Conservation (phyloP, 1,140 invertebrate genomes). For the Lerema accius region DNA sequence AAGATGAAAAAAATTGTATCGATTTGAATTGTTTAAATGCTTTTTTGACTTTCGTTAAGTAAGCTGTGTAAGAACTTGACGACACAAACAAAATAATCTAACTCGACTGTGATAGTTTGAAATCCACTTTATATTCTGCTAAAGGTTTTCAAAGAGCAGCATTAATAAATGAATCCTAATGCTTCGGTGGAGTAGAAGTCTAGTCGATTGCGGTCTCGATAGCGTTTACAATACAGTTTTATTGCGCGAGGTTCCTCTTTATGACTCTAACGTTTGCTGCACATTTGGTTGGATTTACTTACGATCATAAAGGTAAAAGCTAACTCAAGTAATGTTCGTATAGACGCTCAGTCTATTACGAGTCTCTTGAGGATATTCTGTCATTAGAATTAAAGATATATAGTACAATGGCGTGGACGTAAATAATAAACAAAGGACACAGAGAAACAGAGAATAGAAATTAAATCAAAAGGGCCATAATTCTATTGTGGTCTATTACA, state of each 20-base stretch:
- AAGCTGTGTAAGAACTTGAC: too few species aligned
- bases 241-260: background rate
- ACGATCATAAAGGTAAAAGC: background rate
- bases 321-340: background rate
- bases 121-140: background rate
- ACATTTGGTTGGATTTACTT: background rate
- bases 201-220: background rate
- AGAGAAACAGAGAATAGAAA: too few species aligned
- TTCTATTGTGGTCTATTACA: too few species aligned
- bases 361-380: background rate
- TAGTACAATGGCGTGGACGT: too few species aligned
- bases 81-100: too few species aligned
- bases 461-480: too few species aligned
- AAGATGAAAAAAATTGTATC: too few species aligned
- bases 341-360: background rate
- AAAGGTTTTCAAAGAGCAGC: background rate
- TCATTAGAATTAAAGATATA: background rate
- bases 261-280: background rate
- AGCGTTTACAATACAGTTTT: slow-evolving; percentile 6
- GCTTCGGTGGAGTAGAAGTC: background rate
- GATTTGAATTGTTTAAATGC: too few species aligned
- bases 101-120: too few species aligned
- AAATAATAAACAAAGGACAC: too few species aligned
- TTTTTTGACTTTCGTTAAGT: too few species aligned
- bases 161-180: background rate